Base-by-base conservation (phyloP, 2,113 vertebrate genomes). In the Crotalus helleri region DNA sequence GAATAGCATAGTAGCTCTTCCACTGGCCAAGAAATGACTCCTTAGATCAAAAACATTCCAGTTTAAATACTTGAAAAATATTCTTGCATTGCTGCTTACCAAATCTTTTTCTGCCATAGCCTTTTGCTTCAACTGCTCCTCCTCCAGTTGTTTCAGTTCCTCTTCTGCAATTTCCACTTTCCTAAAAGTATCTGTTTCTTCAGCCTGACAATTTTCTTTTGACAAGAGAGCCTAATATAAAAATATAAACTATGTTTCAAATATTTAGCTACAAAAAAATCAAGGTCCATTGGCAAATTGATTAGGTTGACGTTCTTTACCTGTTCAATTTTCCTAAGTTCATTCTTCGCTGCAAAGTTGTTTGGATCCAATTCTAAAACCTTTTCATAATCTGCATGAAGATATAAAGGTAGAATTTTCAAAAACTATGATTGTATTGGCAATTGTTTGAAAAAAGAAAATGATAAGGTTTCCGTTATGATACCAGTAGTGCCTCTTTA, bases 21-120 rank as follows among this genome's bases (percentile, higher is more conserved):
- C 69, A 81, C 6, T 39, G 33, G 33, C 33, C 69, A 81, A 81
- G 69, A 81, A 81, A 81, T 81, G 69, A 81, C 33, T 81, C 6
- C 2, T 81, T 81, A 81, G 74, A 44, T 33, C 17, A 21, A 81
- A 81, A 81, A 44, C 33, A 81, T 21, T 44, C 69, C 33, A 44
- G 44, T 81, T 81, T 81, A 81, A 44, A 44, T 81, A 44, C 39
- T 17, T 81, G 33, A 81, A 81, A 81, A 81, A 44, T 81, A 81
- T 21, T 81, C 19, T 81, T 81, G 33, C 74, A 81, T 44, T 23
- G 33, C 74, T 86, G 92, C 97, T 97, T 96, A 99, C 99, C 96
- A 98, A 96, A 96, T 99, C 99, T 97, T 99, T 99, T 91, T 99
- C 98, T 59, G 97, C 26, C n/a, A 98, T 96, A 0, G 99, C 99